A percentile compares a stretch with the other conserved stretches of the same genome.
These are phyloP conservation scores for Antrozous pallidus DNA, from an alignment of 2,797 vertebrate species.

Conservation along the genomic window DNA sequence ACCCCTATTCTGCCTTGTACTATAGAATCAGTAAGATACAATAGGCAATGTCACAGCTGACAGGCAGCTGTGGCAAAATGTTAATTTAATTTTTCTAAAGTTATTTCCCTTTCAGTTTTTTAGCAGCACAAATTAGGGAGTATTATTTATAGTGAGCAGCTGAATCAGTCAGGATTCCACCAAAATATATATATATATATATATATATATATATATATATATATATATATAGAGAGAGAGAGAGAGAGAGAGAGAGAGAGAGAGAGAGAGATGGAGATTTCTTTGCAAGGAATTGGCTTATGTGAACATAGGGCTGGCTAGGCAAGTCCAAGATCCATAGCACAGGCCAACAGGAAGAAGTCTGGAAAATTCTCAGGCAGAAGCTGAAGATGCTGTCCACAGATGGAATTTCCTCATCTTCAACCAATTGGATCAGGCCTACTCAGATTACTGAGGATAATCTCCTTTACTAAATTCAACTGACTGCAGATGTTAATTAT, in stretches of 20 bases:
- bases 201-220: background rate
- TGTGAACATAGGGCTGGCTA: background rate
- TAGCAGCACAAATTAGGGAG: background rate
- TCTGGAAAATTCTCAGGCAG: background rate
- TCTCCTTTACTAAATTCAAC: background rate
- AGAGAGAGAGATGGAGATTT: background rate
- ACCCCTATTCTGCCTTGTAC: background rate
- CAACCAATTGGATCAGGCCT: background rate
- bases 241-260: background rate
- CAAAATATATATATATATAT: background rate
- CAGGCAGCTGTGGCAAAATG: background rate
- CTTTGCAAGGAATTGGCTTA: too few species aligned
- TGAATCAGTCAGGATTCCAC: background rate
- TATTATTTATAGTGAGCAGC: background rate
- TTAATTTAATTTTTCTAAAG: slow-evolving; percentile 42
- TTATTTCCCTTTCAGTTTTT: slow-evolving; percentile 13
- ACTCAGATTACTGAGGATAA: background rate
- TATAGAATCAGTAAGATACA: background rate
- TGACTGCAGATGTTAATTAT: background rate
- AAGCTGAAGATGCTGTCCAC: background rate
- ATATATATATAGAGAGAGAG: background rate
- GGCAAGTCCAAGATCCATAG: background rate
- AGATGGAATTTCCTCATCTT: background rate
- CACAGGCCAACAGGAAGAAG: background rate
- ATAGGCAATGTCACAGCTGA: background rate